Evolutionary conservation across 2,113 vertebrate species (phyloP), one percentile per base, ranked within the genome.

Genomic region (Bagarius yarrelli): DNA sequence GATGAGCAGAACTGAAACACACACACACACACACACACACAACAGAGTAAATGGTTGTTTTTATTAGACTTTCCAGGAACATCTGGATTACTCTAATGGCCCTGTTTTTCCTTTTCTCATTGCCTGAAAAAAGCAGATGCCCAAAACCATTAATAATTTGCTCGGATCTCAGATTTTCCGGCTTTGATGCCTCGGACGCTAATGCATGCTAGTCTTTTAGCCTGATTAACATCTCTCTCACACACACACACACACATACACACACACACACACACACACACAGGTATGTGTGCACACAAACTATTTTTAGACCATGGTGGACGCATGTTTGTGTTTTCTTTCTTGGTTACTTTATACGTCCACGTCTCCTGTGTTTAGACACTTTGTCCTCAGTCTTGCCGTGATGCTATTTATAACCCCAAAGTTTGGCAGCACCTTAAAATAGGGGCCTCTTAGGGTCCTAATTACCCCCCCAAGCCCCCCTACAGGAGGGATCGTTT

Each of bases 401-500:
- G 56, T 67, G 25, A 16, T 82, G 82, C 86, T 89, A 89, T 89
- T 88, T 88, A 81, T 88, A 87, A 71, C 81, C 52, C 71, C 19
- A 74, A 81, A 85, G 81, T 75, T 85, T 82, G 76, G 73, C 78
- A 82, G 78, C 80, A 84, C 74, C 85, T 85, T 86, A 85, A 88
- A 88, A 89, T 88, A 89, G 88, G 86, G 80, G 75, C 84, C 79
- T 67, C 83, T 83, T 76, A 86, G 83, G 81, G 76, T 74, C 66
- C 80, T 87, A 87, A 88, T 87, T 89, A 86, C 85, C 82, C 80
- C 81, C 82, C 83, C 74, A 86, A 84, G 81, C 80, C 81, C 82
- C 83, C 74, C 60, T 25, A 85, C 87, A 88, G 87, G 85, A 87
- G 88, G 87, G 83, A 88, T 88, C 86, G 85, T 87, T 89, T 89